Evolutionary conservation across 2,113 vertebrate species (phyloP), one percentile per base, ranked within the genome.

Genomic region (Nothobranchius kuhntae): DNA sequence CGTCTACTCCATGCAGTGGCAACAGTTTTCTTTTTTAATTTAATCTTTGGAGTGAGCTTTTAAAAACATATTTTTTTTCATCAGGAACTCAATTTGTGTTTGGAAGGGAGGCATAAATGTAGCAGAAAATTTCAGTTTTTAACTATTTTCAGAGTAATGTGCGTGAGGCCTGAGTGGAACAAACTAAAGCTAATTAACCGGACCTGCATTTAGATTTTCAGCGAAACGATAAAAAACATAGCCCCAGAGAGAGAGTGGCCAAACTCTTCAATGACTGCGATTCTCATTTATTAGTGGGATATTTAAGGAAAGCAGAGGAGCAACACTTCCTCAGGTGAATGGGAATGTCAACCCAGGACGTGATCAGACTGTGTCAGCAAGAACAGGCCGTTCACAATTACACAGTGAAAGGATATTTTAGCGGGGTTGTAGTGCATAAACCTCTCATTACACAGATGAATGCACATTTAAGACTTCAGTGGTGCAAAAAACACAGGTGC

Each of bases 371-470:
- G 65, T 67, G 65, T 67, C 65, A 67, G 65, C 53, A 57, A 67
- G 53, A 57, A 56, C 53, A 50, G 64, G 38, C 53, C 17, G 46
- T 50, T 10, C 53, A 57, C 30, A 40, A 48, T 54, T 57, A 67
- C 53, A 67, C 21, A 40, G 44, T 36, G 65, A 56, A 51, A 44
- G 63, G 65, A 57, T 67, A 67, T 67, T 57, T 57, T 67, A 38
- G 35, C 6, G 24, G 17, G 53, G 65, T 67, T 48, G 65, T 44
- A 57, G 65, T 57, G 53, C 65, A 67, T 57, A 67, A 67, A 67
- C 65, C 53, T 67, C 65, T 67, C 65, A 67, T 67, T 67, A 67
- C 65, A 67, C 53, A 67, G 53, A 67, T 57, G 65, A 57, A 56
- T 67, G 65, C 44, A 67, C 65, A 67, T 67, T 57, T 67, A 67